A percentile compares a stretch with the other conserved stretches of the same genome.
Evolutionary conservation across 2,113 vertebrate genomes (phyloP).

Genomic region (Heloderma charlesbogerti): DNA sequence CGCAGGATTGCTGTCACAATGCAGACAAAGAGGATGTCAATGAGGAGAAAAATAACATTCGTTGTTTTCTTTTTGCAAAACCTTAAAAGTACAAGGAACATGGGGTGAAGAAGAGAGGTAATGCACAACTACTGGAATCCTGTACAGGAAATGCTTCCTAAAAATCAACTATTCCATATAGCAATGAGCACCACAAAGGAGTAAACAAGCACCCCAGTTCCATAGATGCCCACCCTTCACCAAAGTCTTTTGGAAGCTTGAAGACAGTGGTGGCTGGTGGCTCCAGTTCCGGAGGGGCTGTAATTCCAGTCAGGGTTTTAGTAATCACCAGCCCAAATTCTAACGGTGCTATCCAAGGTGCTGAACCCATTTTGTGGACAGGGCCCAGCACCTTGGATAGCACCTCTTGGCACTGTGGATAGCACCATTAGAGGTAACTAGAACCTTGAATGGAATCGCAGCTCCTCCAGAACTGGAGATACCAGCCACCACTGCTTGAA

Average conservation of each 20-base stretch:
- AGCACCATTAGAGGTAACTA: too few species aligned
- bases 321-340: too few species aligned
- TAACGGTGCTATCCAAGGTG: too few species aligned
- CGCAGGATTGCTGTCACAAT: conserved; percentile 88
- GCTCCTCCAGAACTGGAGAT: too few species aligned
- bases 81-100: background rate
- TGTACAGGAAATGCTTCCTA: background rate
- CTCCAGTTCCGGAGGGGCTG: too few species aligned
- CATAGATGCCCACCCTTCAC: background rate
- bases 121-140: background rate
- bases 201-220: background rate
- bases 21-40: conserved; percentile 32
- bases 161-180: background rate
- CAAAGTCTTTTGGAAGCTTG: background rate
- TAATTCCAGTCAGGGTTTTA: too few species aligned
- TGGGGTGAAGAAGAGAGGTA: background rate
- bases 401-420: too few species aligned
- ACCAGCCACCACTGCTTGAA: too few species aligned
- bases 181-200: background rate
- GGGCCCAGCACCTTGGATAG: too few species aligned
- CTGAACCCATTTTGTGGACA: too few species aligned
- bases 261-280: too few species aligned
- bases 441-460: too few species aligned
- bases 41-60: background rate
- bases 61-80: background rate